Evolutionary conservation across 2,888 invertebrate species (phyloP).

Genomic region (Crocallis elinguaria): DNA sequence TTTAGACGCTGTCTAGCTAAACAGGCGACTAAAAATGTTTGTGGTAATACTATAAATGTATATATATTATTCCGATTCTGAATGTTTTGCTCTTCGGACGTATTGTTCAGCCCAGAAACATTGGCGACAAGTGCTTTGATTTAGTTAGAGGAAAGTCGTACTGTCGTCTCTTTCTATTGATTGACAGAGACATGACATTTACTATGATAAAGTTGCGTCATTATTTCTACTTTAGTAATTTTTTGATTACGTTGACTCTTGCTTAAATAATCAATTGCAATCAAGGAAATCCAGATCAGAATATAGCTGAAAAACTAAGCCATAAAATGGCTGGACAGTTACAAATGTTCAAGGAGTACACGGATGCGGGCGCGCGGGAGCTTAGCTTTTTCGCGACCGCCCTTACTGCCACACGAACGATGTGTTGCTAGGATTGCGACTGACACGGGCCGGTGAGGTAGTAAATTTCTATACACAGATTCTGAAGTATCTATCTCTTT

Average conservation of each 20-base stretch:
- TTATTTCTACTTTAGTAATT: neutral
- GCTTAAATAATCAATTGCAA: slow-evolving; percentile 5
- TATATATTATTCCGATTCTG: too few relatives aligned
- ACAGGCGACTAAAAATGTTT: too few relatives aligned
- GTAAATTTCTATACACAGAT: slow-evolving; percentile 69
- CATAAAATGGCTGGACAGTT: slow-evolving; percentile 30
- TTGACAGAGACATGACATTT: slow-evolving; percentile 13
- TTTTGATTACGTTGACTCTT: slow-evolving; percentile 1
- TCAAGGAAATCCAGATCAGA: slow-evolving; percentile 12
- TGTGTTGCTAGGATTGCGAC: neutral
- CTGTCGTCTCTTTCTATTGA: slow-evolving; percentile 22
- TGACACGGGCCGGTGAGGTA: slow-evolving; percentile 46
- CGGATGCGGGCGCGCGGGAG: slow-evolving; percentile 17
- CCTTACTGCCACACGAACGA: slow-evolving; percentile 6
- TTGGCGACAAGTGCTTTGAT: slow-evolving; percentile 3
- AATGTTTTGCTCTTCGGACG: too few relatives aligned
- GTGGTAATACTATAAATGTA: too few relatives aligned
- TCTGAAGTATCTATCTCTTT: slow-evolving; percentile 24
- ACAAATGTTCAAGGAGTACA: slow-evolving; percentile 16
- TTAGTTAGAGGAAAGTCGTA: neutral
- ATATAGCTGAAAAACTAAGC: slow-evolving; percentile 2
- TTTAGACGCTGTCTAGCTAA: too few relatives aligned
- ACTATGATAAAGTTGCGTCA: neutral
- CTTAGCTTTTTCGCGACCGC: slow-evolving; percentile 28
- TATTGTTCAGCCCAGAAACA: neutral